Base-by-base conservation (phyloP, 1,140 invertebrate species). In the Drosophila sulfurigaster region DNA sequence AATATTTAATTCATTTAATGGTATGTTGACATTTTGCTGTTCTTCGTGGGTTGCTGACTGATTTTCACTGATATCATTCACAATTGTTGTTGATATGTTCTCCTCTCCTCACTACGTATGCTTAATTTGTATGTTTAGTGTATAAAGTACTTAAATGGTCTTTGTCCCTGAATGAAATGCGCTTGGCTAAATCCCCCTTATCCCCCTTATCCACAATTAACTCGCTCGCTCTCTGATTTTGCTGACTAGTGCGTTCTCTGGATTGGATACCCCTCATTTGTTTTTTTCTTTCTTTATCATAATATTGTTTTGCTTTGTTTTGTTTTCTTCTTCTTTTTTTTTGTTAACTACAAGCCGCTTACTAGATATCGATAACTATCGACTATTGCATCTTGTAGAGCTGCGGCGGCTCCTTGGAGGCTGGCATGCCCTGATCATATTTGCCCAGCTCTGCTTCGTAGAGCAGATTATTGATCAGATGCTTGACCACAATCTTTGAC, bases 161-260 rank as follows among this genome's bases (percentile, higher is more conserved):
- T 78, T 88, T 89, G 81, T 89, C 85, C 85, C 85, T 88, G 85
- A 88, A 89, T 89, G 81, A 88, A 89, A 89, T 85, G 81, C 85
- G 76, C 75, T 73, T 71, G 62, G 66, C 70, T 59, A 65, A 30
- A 46, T 41, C 16, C 28, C 48, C 13, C 16, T 35, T 3, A 51
- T 51, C 20, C 25, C 51, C 10, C 25, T 15, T 35, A 7, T 6
- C 30, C 11, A 10, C 13, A 35, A 15, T 38, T n/a, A n/a, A 3
- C 15, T 32, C n/a, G 11, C 16, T 38, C 28, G 16, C 20, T 65
- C 20, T 65, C 69, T 79, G 63, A 79, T 76, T 80, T 72, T 79
- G 66, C 75, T 86, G 79, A 87, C 82, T 86, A 86, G 82, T 86
- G 82, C 82, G 75, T 73, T 79, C 64, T 67, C 54, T 75, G 20